Evolutionary conservation across 2,113 vertebrate species (phyloP), one percentile per base, ranked within the genome.

Genomic region (Aplodontia rufa): DNA sequence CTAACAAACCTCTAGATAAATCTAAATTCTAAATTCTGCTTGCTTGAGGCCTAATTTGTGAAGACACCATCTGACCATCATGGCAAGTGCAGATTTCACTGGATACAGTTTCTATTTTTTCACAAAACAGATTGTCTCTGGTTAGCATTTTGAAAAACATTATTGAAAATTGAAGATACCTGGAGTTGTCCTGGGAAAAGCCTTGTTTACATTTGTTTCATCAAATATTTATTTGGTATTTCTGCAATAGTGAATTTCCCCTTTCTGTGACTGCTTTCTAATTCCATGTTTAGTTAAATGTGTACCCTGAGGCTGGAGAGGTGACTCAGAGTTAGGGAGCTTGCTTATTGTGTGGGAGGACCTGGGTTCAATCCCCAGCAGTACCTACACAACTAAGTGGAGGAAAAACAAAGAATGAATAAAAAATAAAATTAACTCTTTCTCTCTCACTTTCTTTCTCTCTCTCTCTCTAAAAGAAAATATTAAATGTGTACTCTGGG

Each of bases 161-260:
- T 69, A 60, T 74, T 72, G 76, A 72, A 45, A 82, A 55, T 64
- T 78, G 35, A 94, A 89, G 40, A n/a, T 66, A 69, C 20, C 13
- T 37, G 64, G 42, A 74, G n/a, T 58, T 42, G 89, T 37, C 3
- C 58, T 35, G 51, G 11, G 53, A 4, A 75, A 81, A 7, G 35
- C 28, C 42, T 68, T 40, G n/a, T 55, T 85, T 72, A 81, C 58
- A 88, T 84, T 91, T 40, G n/a, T 78, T 91, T 60, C 78, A 49
- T 82, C 62, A 92, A 91, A 68, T 92, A 72, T 85, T 79, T 45
- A 24, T 55, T 88, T 91, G 53, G 66, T 62, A 53, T 68, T 75
- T 22, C n/a, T 69, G 68, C 14, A 87, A 51, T 13, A 87, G 13
- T 76, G 78, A 51, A 66, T 20, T 58, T 92, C 35, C 68, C 30